These are phyloP conservation scores for Podiceps cristatus DNA, from an alignment of 2,113 vertebrate species.

Conservation along the genomic window DNA sequence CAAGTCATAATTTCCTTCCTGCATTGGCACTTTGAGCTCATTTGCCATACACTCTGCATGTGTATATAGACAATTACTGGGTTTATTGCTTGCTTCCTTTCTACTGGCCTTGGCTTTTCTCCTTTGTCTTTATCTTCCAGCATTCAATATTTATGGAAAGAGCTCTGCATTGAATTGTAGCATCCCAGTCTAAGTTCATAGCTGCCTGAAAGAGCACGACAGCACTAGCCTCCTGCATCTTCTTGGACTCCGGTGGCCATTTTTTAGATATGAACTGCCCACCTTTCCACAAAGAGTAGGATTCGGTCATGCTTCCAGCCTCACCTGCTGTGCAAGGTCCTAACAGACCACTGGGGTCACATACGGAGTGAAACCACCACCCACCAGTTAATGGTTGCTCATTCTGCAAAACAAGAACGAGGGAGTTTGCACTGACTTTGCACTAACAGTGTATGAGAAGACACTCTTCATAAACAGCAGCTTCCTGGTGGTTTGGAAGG, in stretches of 20 bases:
- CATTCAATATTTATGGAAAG: constrained; percentile 29
- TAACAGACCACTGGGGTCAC: background rate
- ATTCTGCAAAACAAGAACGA: background rate
- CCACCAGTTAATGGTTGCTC: background rate
- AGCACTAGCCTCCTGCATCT: background rate
- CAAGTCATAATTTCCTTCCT: constrained; percentile 57
- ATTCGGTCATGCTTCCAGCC: background rate
- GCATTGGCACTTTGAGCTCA: constrained; percentile 52
- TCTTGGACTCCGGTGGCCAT: background rate
- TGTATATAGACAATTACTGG: constrained; percentile 33
- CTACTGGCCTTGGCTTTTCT: constrained; percentile 26
- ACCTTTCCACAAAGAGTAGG: background rate
- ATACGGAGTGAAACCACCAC: accelerated
- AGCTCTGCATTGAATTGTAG: background rate
- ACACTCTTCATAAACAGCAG: background rate
- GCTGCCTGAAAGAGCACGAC: background rate
- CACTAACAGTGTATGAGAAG: background rate
- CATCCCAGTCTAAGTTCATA: background rate
- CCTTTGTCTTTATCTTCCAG: constrained; percentile 12
- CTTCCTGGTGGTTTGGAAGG: background rate
- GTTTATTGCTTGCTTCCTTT: constrained; percentile 63
- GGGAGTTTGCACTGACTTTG: background rate
- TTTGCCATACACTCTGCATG: constrained; percentile 38
- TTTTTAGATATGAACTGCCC: background rate
- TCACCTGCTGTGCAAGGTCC: background rate